Conservation (phyloP, 37 sponge, comb jelly and placozoan species). For the Mnemiopsis leidyi region DNA sequence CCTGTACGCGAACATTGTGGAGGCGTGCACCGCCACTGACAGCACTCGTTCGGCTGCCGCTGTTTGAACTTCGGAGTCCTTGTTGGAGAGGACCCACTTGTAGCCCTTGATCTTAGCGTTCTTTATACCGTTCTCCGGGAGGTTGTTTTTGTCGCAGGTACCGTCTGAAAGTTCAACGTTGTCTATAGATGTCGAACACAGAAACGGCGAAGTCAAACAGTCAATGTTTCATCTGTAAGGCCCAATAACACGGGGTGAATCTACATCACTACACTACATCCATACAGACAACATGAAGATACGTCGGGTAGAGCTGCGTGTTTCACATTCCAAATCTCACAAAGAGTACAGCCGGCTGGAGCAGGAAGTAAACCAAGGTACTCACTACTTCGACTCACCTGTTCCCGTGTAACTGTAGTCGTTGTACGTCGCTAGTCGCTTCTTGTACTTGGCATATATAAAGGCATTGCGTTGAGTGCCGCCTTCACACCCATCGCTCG, state of each 20-base stretch:
- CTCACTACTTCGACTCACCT: too few relatives aligned
- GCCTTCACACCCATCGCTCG: neutral
- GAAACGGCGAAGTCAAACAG: neutral
- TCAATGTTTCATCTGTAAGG: neutral
- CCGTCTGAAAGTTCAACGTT: neutral
- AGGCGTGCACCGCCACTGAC: slow-evolving; percentile 17
- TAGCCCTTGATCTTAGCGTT: neutral
- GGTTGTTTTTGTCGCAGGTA: neutral
- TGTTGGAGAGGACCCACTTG: neutral
- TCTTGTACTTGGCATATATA: neutral
- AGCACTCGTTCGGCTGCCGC: neutral
- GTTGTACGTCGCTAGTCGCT: slow-evolving; percentile 52
- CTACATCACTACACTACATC: too few relatives aligned
- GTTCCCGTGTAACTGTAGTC: neutral
- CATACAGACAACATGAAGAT: too few relatives aligned
- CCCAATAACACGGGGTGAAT: too few relatives aligned
- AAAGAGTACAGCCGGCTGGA: too few relatives aligned
- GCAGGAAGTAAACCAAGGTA: too few relatives aligned
- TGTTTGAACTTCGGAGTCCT: neutral
- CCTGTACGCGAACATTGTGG: slow-evolving; percentile 1
- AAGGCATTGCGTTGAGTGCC: neutral
- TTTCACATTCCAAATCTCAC: too few relatives aligned
- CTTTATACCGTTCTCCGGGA: slow-evolving; percentile 9
- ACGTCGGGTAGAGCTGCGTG: too few relatives aligned
- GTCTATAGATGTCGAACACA: too few relatives aligned